A percentile compares a stretch with the other conserved stretches of the same genome.
phyloP scores from a whole-genome alignment of 2,888 invertebrate genomes.

The Punctoribates punctum region DNA sequence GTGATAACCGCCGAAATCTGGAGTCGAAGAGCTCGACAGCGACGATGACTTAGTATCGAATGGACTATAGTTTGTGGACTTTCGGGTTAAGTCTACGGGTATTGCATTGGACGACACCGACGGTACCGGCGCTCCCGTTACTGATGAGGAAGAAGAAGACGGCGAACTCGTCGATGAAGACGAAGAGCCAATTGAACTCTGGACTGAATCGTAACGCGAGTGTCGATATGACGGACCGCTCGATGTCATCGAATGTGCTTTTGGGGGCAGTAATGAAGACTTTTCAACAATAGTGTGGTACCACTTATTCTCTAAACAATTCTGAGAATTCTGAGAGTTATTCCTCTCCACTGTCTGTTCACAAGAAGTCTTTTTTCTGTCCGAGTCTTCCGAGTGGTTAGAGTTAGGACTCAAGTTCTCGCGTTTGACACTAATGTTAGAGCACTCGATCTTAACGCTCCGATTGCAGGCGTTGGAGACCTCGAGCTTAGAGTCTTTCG shows the following conservation, averaged over 20 bases:
- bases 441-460: neutral
- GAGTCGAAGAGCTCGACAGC: conserved; percentile 1
- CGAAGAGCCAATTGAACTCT: neutral
- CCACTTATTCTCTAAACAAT: conserved; percentile 58
- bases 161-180: neutral
- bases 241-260: conserved; percentile 35
- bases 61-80: conserved; percentile 24
- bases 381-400: neutral
- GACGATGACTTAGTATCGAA: conserved; percentile 28
- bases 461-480: neutral
- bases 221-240: neutral
- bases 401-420: neutral
- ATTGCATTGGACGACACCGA: neutral
- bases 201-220: neutral
- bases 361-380: neutral
- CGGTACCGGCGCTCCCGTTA: neutral
- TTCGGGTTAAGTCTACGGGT: conserved; percentile 19
- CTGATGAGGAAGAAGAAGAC: conserved; percentile 9
- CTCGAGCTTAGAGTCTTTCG: neutral
- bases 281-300: neutral
- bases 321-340: neutral
- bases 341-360: conserved; percentile 2
- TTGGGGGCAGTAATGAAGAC: conserved; percentile 34
- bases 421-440: neutral
- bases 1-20: neutral